phyloP scores from a whole-genome alignment of 2,888 invertebrate genomes.

The Drosophila colorata region DNA sequence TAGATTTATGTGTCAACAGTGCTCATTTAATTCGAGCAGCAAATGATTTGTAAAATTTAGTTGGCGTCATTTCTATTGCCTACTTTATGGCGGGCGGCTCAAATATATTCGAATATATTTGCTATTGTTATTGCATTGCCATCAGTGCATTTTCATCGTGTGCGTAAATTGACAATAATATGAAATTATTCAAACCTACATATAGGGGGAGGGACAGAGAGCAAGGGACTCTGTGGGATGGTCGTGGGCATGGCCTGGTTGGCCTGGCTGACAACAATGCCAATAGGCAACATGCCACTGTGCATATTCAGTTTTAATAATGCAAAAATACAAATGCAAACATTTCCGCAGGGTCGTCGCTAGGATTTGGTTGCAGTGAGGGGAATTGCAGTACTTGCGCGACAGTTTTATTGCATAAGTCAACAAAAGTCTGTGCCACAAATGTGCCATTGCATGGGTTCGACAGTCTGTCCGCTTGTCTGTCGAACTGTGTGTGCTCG shows the following conservation, averaged over 20 bases:
- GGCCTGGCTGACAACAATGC: conserved; percentile 43
- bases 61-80: conserved; percentile 74
- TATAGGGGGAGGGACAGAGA: neutral
- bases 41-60: conserved; percentile 59
- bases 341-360: conserved; percentile 66
- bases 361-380: conserved; percentile 45
- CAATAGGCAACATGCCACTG: conserved; percentile 51
- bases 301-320: conserved; percentile 80
- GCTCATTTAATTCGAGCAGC: conserved; percentile 54
- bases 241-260: conserved; percentile 11
- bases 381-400: conserved; percentile 70
- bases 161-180: conserved; percentile 73
- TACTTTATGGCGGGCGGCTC: conserved; percentile 54
- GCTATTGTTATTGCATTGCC: conserved; percentile 31
- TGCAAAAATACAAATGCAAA: conserved; percentile 81
- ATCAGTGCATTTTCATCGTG: conserved; percentile 40
- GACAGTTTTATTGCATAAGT: conserved; percentile 81
- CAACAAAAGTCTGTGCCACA: conserved; percentile 76
- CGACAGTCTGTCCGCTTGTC: conserved; percentile 40
- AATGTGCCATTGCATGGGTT: conserved; percentile 47
- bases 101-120: conserved; percentile 36
- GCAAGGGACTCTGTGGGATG: neutral
- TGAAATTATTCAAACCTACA: conserved; percentile 62
- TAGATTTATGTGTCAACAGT: conserved; percentile 77
- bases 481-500: conserved; percentile 43